Conservation (phyloP, 2,888 invertebrate species). For the Galerucella calmariensis region DNA sequence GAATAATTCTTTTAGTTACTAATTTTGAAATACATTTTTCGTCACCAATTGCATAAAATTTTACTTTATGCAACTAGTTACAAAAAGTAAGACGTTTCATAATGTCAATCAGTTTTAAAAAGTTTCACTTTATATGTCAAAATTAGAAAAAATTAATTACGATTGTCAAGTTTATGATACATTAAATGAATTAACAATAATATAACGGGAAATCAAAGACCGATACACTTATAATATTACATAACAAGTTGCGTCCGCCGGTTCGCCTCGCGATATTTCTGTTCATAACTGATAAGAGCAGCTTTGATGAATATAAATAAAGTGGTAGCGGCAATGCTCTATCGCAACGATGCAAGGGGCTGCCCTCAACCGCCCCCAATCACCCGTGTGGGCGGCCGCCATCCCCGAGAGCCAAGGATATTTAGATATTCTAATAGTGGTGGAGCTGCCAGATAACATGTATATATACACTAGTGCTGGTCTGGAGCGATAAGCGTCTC, state of each 20-base stretch:
- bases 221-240: not conserved
- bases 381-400: constrained; percentile 47
- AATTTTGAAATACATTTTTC: no score
- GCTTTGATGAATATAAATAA: constrained; percentile 67
- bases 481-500: constrained; percentile 63
- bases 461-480: constrained; percentile 62
- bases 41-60: no score
- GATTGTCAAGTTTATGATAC: no score
- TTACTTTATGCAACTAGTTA: no score
- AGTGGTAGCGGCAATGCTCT: constrained; percentile 59
- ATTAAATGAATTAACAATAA: not conserved
- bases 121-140: no score
- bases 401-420: constrained; percentile 61
- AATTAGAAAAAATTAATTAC: no score
- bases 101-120: no score
- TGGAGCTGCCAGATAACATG: constrained; percentile 64
- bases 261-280: constrained; percentile 57
- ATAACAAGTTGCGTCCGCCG: constrained; percentile 23
- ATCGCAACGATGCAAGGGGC: constrained; percentile 62
- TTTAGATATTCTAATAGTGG: constrained; percentile 67
- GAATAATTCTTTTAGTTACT: no score
- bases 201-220: not conserved
- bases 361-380: constrained; percentile 43
- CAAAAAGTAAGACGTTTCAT: no score
- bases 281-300: constrained; percentile 64